phyloP scores from a whole-genome alignment of 2,113 vertebrate species.

The Patagioenas fasciata region DNA sequence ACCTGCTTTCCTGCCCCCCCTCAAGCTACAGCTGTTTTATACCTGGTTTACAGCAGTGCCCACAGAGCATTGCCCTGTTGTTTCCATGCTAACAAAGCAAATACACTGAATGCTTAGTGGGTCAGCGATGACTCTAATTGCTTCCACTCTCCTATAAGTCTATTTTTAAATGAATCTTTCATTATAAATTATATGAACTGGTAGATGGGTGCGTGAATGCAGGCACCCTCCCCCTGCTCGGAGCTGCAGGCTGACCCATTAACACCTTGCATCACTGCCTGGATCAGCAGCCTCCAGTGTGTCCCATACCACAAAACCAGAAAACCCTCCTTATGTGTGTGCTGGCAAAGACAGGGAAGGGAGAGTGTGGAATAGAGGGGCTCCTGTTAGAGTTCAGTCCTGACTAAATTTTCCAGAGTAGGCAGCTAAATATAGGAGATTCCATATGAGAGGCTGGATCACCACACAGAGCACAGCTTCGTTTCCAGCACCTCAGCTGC shows the following conservation, averaged over 20 bases:
- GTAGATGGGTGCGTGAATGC: background rate
- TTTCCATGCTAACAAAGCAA: conserved; percentile 4
- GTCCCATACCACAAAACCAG: background rate
- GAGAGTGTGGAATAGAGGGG: background rate
- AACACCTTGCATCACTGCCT: background rate
- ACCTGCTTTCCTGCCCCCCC: background rate
- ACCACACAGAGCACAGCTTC: background rate
- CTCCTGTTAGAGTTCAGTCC: background rate
- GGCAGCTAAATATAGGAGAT: conserved; percentile 32
- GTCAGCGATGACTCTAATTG: background rate
- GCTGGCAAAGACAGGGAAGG: background rate
- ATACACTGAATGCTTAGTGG: background rate
- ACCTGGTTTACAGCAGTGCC: background rate
- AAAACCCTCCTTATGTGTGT: background rate
- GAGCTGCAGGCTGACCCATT: background rate
- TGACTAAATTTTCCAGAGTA: background rate
- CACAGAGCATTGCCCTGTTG: background rate
- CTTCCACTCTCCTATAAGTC: background rate
- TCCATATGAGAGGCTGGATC: background rate
- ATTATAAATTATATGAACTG: background rate
- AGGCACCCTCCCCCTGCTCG: background rate
- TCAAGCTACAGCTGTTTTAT: background rate
- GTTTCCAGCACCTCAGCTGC: conserved; percentile 15
- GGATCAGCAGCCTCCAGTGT: background rate
- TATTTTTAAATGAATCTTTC: background rate